Conservation (phyloP, 2,113 vertebrate species). For the Heliornis fulica region DNA sequence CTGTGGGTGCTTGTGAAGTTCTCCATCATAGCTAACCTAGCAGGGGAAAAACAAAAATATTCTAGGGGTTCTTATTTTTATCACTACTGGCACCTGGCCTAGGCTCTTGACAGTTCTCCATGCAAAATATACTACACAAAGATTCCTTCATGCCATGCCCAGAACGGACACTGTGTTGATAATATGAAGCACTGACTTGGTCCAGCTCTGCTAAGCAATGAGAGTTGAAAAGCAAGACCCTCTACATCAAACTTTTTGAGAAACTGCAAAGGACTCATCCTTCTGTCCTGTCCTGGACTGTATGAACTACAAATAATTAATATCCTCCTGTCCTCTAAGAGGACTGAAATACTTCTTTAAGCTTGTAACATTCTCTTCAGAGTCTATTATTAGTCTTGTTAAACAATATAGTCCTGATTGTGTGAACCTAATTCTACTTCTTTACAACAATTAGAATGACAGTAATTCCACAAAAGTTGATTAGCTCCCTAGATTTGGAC, state of each 20-base stretch:
- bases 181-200: background rate
- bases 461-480: background rate
- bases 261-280: background rate
- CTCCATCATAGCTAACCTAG: slow-evolving; percentile 85
- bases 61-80: background rate
- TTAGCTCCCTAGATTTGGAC: background rate
- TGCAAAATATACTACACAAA: background rate
- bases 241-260: background rate
- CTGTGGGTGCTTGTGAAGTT: slow-evolving; percentile 84
- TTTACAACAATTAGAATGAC: background rate
- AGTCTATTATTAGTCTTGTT: background rate
- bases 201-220: background rate
- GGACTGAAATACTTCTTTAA: background rate
- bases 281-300: background rate
- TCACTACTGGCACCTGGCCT: background rate
- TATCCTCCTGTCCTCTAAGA: background rate
- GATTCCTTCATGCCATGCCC: background rate
- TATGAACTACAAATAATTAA: background rate
- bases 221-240: background rate
- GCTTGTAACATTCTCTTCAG: background rate
- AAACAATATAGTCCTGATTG: background rate
- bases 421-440: background rate
- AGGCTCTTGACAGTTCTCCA: background rate
- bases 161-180: background rate
- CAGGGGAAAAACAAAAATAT: background rate